Evolutionary conservation across 2,888 invertebrate species (phyloP), one percentile per base, ranked within the genome.

Genomic region (Ormyrus rosae): DNA sequence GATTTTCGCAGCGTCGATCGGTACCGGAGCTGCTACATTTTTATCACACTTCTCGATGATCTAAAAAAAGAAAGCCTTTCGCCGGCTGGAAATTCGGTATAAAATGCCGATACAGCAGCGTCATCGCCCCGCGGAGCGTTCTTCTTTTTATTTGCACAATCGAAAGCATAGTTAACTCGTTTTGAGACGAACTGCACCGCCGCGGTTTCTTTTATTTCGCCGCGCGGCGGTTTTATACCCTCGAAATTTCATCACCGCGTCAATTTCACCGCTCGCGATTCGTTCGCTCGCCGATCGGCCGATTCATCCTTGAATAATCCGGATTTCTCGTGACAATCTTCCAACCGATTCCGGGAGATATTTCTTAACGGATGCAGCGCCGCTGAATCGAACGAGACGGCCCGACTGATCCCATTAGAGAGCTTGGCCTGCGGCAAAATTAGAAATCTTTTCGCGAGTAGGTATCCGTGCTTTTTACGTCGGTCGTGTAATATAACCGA

Each of bases 251-350:
- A 51, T 60, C 58, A 56, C 64, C 13, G 48, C 53, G 46, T 64
- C 55, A 34, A 53, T 63, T 46, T 56, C 2, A 19, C 19, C 6
- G 6, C n/a, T 19, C 19, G 34, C 34, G 48, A 19, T 73, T 50
- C 45, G 64, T 56, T 55, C 46, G 60, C 10, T 13, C 34, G 34
- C 34, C 34, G 34, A 34, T 34, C 48, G 58, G 19, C 6, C 51
- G 68, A 60, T 68, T 11, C 34, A 68, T 60, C 55, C 53, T 75
- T 75, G 75, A 11, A 53, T 13, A 61, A 74, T 53, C 13, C 64
- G 58, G 58, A 46, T 68, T 75, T 68, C 61, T 51, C 68, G 58
- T 50, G 10, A 48, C 46, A n/a, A 13, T 75, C 60, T 67, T 46
- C 13, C n/a, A 6, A n/a, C 2, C 56, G 64, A 48, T 63, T 65